Conservation (phyloP, 2,888 invertebrate genomes). For the Drosophila yooni region DNA sequence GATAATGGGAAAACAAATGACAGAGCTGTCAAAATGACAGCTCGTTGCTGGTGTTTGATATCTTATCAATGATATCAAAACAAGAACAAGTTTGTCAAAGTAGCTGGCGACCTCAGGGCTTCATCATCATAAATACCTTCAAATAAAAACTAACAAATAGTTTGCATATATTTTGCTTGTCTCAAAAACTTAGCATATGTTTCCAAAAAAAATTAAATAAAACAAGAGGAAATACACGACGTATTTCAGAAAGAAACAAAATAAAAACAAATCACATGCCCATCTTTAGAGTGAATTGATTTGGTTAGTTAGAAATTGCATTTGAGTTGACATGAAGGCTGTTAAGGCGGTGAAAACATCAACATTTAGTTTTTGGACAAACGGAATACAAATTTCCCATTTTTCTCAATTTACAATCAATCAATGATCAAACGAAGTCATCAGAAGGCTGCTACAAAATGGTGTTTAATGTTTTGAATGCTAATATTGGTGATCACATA, state of each 20-base stretch:
- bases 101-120: constrained; percentile 23
- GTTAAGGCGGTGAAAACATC: constrained; percentile 38
- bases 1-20: constrained; percentile 71
- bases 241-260: neutral
- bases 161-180: constrained; percentile 54
- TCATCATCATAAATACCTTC: constrained; percentile 16
- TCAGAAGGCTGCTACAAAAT: constrained; percentile 37
- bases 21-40: constrained; percentile 55
- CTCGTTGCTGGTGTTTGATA: constrained; percentile 21
- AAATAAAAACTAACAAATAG: constrained; percentile 41
- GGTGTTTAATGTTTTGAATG: constrained; percentile 25
- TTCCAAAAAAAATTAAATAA: constrained; percentile 9
- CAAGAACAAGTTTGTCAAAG: constrained; percentile 59
- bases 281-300: constrained; percentile 2
- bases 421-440: constrained; percentile 50
- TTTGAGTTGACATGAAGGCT: constrained; percentile 33
- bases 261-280: neutral
- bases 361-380: constrained; percentile 36
- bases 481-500: constrained; percentile 18
- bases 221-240: constrained; percentile 26
- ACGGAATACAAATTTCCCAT: constrained; percentile 56
- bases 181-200: constrained; percentile 10
- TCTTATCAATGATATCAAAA: constrained; percentile 69
- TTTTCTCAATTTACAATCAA: constrained; percentile 56
- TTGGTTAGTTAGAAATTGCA: constrained; percentile 8